phyloP scores from a whole-genome alignment of 1,140 invertebrate species.

The Zaprionus gabonicus region DNA sequence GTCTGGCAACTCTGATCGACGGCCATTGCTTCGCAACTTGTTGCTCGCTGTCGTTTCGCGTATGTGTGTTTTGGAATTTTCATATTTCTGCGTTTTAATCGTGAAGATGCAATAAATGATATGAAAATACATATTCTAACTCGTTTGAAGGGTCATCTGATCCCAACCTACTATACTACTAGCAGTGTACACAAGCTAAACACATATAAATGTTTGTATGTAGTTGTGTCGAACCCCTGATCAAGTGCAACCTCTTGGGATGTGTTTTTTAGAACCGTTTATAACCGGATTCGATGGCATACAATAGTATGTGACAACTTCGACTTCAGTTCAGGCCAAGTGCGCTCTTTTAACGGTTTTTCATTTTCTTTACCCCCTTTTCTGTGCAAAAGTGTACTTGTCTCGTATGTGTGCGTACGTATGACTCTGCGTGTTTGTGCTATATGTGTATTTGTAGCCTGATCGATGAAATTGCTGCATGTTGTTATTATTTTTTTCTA shows the following conservation, averaged over 20 bases:
- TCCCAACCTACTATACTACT: not conserved
- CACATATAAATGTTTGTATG: not conserved
- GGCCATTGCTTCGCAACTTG: constrained; percentile 79
- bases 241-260: constrained; percentile 56
- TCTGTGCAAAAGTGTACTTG: constrained; percentile 11
- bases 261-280: constrained; percentile 65
- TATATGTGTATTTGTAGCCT: constrained; percentile 37
- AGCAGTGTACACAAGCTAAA: not conserved
- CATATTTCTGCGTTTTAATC: constrained; percentile 52
- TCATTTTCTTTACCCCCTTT: constrained; percentile 27
- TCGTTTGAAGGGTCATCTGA: not conserved
- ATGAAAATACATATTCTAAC: constrained; percentile 14
- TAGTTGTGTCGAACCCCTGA: constrained; percentile 29
- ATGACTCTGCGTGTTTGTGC: constrained; percentile 11
- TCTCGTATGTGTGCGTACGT: constrained; percentile 5
- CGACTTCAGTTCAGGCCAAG: constrained; percentile 32
- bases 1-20: constrained; percentile 73
- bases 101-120: constrained; percentile 36
- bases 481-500: constrained; percentile 44
- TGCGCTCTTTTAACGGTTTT: constrained; percentile 60
- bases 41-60: constrained; percentile 57
- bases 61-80: constrained; percentile 53
- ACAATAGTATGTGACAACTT: constrained; percentile 52
- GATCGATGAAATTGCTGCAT: constrained; percentile 55
- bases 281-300: constrained; percentile 70